These are phyloP conservation scores for Tiaroga cobitis DNA, from an alignment of 2,797 vertebrate genomes.

Conservation along the genomic window DNA sequence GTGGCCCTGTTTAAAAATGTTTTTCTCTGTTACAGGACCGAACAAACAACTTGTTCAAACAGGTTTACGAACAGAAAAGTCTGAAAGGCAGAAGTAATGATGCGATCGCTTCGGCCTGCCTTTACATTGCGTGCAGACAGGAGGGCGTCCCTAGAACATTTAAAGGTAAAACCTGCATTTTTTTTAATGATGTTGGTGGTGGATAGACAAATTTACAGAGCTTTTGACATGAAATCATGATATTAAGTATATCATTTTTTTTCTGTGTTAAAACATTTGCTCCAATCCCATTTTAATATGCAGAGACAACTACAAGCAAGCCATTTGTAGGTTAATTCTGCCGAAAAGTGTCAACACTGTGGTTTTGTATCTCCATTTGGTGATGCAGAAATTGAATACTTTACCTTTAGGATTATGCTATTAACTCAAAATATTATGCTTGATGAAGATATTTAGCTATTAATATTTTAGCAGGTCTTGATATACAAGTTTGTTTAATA, in stretches of 20 bases:
- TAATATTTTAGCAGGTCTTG: not conserved
- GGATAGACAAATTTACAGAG: not conserved
- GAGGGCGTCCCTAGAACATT: constrained; percentile 98
- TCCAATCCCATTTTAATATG: not conserved
- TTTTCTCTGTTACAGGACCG: constrained; percentile 86
- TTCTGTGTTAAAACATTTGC: not conserved
- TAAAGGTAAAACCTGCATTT: constrained; percentile 83
- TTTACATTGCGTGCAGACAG: constrained; percentile 98
- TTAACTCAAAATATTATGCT: not conserved
- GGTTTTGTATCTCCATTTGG: not conserved
- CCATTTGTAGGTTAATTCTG: not conserved
- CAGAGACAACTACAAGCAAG: not conserved
- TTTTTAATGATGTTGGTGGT: not conserved
- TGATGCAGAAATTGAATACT: not conserved
- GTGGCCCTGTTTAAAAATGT: not conserved
- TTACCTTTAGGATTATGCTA: not conserved
- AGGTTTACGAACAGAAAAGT: constrained; percentile 99
- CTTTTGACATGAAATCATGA: not conserved
- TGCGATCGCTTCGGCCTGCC: constrained; percentile 97
- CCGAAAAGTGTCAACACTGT: not conserved
- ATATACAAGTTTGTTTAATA: not conserved
- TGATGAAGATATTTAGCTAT: not conserved
- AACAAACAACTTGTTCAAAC: constrained; percentile 99
- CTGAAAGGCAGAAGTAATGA: constrained; percentile 98
- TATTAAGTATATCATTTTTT: not conserved